phyloP scores from a whole-genome alignment of 1,140 invertebrate species.

The Nephila pilipes region DNA sequence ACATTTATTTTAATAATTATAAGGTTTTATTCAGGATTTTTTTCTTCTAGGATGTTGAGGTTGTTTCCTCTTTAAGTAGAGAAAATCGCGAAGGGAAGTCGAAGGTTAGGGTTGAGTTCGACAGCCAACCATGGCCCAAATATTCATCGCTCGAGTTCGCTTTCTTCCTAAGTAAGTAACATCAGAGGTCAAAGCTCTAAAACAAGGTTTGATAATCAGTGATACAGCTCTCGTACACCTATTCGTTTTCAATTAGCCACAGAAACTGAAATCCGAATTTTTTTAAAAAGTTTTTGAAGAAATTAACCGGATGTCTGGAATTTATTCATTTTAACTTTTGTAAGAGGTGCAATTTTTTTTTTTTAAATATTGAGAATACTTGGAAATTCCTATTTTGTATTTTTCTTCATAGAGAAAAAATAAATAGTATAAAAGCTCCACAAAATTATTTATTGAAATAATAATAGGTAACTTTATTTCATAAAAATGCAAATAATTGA shows the following conservation, averaged over 20 bases:
- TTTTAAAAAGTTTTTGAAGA: not conserved
- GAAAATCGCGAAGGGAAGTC: not conserved
- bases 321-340: not conserved
- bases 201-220: constrained; percentile 15
- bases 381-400: no score
- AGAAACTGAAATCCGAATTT: not conserved
- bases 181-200: constrained; percentile 47
- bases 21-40: not conserved
- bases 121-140: constrained; percentile 59
- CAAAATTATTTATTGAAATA: no score
- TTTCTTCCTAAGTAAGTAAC: constrained; percentile 51
- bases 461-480: no score
- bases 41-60: not conserved
- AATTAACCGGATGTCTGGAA: not conserved
- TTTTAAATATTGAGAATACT: no score
- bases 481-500: no score
- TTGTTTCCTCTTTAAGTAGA: not conserved
- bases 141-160: constrained; percentile 24
- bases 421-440: no score
- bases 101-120: constrained; percentile 62
- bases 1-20: not conserved
- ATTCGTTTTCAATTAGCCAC: not conserved
- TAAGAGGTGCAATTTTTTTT: not conserved
- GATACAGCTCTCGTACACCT: not conserved
- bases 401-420: no score